Evolutionary conservation across 2,888 invertebrate genomes (phyloP).

Genomic region (Mesoligia furuncula): DNA sequence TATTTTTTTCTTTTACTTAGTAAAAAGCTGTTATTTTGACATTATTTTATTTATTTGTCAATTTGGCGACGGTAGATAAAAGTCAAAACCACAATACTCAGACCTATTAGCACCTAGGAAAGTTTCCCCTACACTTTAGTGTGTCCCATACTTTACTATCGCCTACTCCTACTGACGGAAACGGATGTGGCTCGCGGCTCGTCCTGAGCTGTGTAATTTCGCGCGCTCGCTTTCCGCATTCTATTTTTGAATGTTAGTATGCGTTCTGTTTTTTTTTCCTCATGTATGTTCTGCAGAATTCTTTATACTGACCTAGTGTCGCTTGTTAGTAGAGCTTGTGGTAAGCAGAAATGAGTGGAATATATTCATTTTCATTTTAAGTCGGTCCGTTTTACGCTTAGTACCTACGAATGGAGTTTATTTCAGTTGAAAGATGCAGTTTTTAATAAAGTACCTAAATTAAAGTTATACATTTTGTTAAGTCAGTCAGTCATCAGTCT

Average conservation of each 20-base stretch:
- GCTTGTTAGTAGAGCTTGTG: slow-evolving; percentile 32
- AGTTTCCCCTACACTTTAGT: slow-evolving; percentile 30
- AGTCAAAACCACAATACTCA: slow-evolving; percentile 31
- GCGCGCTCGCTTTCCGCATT: slow-evolving; percentile 75
- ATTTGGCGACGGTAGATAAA: slow-evolving; percentile 24
- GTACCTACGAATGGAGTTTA: slow-evolving; percentile 15
- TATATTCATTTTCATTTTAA: slow-evolving; percentile 34
- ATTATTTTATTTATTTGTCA: no score
- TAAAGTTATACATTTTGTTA: not conserved
- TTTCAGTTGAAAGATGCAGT: slow-evolving; percentile 16
- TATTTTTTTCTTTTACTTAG: no score
- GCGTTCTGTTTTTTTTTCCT: slow-evolving; percentile 59
- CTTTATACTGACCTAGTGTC: slow-evolving; percentile 52
- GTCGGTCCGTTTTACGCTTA: slow-evolving; percentile 17
- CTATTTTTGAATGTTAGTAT: slow-evolving; percentile 74
- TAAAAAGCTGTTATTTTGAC: no score
- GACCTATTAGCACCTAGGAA: slow-evolving; percentile 35
- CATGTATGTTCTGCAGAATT: slow-evolving; percentile 41
- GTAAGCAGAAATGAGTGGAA: slow-evolving; percentile 7
- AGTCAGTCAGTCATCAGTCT: not conserved
- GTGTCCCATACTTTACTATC: slow-evolving; percentile 51
- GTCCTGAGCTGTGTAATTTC: slow-evolving; percentile 79
- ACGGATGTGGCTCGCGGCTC: slow-evolving; percentile 74
- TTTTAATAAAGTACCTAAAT: slow-evolving; percentile 9
- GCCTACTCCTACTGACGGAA: slow-evolving; percentile 69